phyloP scores from a whole-genome alignment of 2,888 invertebrate species.

The Agrotis exclamationis region DNA sequence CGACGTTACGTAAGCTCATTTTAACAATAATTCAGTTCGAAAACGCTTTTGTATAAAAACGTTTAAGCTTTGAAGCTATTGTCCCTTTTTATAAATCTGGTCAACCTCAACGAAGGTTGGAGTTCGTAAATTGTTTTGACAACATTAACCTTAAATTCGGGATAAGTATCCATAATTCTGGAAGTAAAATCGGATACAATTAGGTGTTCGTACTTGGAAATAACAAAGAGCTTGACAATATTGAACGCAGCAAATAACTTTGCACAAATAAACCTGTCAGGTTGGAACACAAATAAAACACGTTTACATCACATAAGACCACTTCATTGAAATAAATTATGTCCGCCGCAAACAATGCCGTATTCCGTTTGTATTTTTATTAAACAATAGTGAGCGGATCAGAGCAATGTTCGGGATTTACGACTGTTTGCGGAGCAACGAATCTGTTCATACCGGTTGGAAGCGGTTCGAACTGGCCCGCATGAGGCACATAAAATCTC shows the following conservation, averaged over 20 bases:
- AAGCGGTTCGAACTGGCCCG: conserved; percentile 66
- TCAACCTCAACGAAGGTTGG: conserved; percentile 39
- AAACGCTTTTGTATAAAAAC: conserved; percentile 74
- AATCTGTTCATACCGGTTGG: conserved; percentile 78
- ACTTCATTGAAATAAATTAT: conserved; percentile 83
- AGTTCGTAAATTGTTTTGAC: conserved; percentile 50
- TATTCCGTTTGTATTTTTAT: conserved; percentile 71
- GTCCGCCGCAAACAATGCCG: conserved; percentile 73
- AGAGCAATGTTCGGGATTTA: conserved; percentile 81
- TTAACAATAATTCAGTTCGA: conserved; percentile 82
- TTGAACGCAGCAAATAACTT: conserved; percentile 40
- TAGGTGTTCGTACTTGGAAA: background rate
- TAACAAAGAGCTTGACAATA: conserved; percentile 5
- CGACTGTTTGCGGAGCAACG: conserved; percentile 81
- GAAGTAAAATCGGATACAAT: conserved; percentile 31
- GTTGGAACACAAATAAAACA: conserved; percentile 46
- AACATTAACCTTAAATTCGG: conserved; percentile 43
- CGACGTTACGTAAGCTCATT: conserved; percentile 86
- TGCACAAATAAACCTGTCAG: conserved; percentile 35
- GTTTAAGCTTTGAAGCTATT: conserved; percentile 65
- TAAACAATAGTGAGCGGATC: conserved; percentile 79
- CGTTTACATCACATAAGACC: conserved; percentile 67
- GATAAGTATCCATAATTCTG: conserved; percentile 28
- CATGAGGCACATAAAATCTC: conserved; percentile 80
- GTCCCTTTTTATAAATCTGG: conserved; percentile 55